phyloP scores from a whole-genome alignment of 2,113 vertebrate genomes.

The Myotis lucifugus region DNA sequence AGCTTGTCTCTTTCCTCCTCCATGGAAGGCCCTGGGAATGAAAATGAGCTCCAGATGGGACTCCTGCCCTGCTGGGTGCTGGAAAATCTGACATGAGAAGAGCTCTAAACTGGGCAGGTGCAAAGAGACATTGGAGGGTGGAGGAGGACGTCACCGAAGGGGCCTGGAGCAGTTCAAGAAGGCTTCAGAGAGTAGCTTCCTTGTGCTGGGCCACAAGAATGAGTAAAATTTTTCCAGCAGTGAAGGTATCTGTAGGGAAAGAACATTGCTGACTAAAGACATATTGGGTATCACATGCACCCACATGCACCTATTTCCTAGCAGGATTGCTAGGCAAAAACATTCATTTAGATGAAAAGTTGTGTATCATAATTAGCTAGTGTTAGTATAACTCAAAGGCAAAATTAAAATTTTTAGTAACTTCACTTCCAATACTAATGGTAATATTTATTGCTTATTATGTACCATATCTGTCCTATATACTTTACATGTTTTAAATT shows the following conservation, averaged over 20 bases:
- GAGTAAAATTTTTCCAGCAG: background rate
- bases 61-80: background rate
- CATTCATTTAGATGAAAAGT: background rate
- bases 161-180: background rate
- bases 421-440: background rate
- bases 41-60: background rate
- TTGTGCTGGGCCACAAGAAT: background rate
- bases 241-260: background rate
- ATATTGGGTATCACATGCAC: background rate
- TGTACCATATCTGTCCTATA: background rate
- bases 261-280: background rate
- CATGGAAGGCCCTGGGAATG: background rate
- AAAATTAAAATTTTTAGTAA: slow-evolving; percentile 46
- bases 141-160: background rate
- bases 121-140: background rate
- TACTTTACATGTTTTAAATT: background rate
- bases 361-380: background rate
- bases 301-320: background rate
- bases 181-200: background rate
- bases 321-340: background rate
- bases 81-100: background rate
- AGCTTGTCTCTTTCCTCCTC: background rate
- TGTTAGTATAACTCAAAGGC: background rate
- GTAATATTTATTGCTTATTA: background rate
- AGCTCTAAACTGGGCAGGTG: background rate